Evolutionary conservation across 1,140 invertebrate genomes (phyloP).

Genomic region (Scylla paramamosain): DNA sequence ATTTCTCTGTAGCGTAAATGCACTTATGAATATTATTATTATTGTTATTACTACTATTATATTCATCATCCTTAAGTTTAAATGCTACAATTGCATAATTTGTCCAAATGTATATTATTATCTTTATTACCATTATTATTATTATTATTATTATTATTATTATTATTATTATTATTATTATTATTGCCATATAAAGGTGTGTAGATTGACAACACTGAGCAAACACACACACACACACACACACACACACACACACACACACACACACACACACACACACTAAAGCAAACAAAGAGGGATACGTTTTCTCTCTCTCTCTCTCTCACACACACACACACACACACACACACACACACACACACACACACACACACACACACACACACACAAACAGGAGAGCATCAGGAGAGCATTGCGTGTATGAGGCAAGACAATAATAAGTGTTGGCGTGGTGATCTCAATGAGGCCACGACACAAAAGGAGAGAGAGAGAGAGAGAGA

Average conservation of each 20-base stretch:
- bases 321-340: not conserved
- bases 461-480: not conserved
- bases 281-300: no score
- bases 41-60: not conserved
- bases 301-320: not conserved
- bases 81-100: not conserved
- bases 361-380: no score
- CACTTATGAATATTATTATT: not conserved
- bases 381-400: no score
- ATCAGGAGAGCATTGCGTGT: no score
- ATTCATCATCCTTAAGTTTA: not conserved
- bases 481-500: not conserved
- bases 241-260: constrained; percentile 7
- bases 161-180: constrained; percentile 5
- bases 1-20: not conserved
- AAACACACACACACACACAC: not conserved
- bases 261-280: not conserved
- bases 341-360: no score
- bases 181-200: not conserved
- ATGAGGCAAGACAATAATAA: no score
- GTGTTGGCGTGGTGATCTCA: no score
- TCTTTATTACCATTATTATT: not conserved
- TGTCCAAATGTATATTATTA: not conserved
- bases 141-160: constrained; percentile 4
- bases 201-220: not conserved